These are phyloP conservation scores for Lasiurus cinereus DNA, from an alignment of 2,113 vertebrate species.

Conservation along the genomic window DNA sequence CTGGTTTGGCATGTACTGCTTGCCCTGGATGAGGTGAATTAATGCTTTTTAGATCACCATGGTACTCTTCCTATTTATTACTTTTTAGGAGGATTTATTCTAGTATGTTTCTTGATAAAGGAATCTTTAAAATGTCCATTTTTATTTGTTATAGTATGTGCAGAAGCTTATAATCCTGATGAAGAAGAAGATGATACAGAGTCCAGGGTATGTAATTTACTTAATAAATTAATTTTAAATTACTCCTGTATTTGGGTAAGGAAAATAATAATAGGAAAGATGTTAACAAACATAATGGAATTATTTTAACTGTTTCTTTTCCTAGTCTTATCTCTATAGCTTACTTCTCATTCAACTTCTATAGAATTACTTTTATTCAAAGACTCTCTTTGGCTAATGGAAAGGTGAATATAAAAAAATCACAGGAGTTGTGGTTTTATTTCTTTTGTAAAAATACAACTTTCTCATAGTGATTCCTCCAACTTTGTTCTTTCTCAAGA, in stretches of 20 bases:
- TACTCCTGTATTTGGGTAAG: neutral
- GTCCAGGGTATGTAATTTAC: conserved; percentile 90
- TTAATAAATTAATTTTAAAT: conserved; percentile 55
- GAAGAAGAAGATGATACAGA: conserved; percentile 98
- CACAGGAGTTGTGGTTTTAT: conserved; percentile 18
- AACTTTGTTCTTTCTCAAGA: neutral
- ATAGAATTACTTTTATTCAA: conserved; percentile 9
- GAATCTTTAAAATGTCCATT: conserved; percentile 58
- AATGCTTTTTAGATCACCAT: neutral
- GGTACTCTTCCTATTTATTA: conserved; percentile 24
- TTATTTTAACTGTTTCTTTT: conserved; percentile 37
- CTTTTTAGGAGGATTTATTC: neutral
- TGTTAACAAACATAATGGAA: neutral
- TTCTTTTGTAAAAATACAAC: conserved; percentile 44
- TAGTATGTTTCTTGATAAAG: conserved; percentile 49
- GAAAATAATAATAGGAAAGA: conserved; percentile 9
- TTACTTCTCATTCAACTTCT: conserved; percentile 37
- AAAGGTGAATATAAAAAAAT: conserved; percentile 6
- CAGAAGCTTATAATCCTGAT: conserved; percentile 98
- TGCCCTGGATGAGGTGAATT: neutral
- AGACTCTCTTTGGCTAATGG: conserved; percentile 13
- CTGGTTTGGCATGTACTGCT: neutral
- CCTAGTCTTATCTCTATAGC: neutral
- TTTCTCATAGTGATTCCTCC: conserved; percentile 26
- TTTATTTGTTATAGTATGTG: conserved; percentile 93